These are phyloP conservation scores for Serripes groenlandicus DNA, from an alignment of 2,888 invertebrate genomes.

Conservation along the genomic window DNA sequence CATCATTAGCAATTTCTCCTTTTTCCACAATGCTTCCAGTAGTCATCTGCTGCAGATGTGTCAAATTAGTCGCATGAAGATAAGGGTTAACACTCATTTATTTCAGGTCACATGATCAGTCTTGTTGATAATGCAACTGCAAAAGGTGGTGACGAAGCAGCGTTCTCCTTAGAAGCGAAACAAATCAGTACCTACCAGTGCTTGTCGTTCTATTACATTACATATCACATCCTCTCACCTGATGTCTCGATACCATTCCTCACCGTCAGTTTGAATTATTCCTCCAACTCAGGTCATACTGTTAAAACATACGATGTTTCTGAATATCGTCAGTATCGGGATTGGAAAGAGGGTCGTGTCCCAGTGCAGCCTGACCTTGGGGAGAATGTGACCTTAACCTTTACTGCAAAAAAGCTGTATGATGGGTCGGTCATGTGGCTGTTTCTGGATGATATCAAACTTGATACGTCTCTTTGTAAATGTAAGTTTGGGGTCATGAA, in stretches of 20 bases:
- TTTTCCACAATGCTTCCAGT: background rate
- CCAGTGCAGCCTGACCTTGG: background rate
- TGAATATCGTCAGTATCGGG: background rate
- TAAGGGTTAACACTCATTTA: background rate
- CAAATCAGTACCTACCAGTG: background rate
- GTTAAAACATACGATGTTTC: background rate
- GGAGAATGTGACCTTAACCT: background rate
- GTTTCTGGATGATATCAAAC: background rate
- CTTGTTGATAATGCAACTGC: background rate
- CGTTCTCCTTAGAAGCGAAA: background rate
- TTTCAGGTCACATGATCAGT: slow-evolving; percentile 11
- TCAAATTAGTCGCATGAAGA: background rate
- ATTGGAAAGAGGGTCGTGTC: background rate
- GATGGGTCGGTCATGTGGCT: background rate
- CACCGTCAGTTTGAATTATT: background rate
- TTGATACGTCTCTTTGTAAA: background rate
- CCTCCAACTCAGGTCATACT: background rate
- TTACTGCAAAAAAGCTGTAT: background rate
- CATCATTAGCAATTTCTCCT: background rate
- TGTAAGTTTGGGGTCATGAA: too few species aligned
- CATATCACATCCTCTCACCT: background rate
- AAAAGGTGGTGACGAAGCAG: background rate
- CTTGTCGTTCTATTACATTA: background rate
- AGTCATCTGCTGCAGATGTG: background rate
- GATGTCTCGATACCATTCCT: background rate